Evolutionary conservation across 2,797 vertebrate genomes (phyloP), one percentile per base, ranked within the genome.

Genomic region (Phrynocephalus vlangalii): DNA sequence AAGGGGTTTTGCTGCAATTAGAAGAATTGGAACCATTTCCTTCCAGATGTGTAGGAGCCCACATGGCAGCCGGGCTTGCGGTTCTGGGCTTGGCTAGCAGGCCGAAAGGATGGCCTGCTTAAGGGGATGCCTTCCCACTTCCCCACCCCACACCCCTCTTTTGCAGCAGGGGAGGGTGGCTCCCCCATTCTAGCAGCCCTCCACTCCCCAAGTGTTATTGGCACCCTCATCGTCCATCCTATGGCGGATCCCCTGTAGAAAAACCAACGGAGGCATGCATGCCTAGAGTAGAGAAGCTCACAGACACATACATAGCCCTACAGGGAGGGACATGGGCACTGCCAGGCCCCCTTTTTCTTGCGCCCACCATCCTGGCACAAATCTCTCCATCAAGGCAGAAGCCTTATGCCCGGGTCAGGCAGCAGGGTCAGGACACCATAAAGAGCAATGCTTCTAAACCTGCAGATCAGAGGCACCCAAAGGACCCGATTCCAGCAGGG

Each of bases 21-120:
- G 71, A 90, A 87, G 82, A 87, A 81, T 80, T 87, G 89, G 89
- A 86, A 77, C 66, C 85, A 87, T 87, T 90, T 90, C 89, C 89
- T 90, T 87, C 89, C 89, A 84, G 82, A 87, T 90, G 89, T 87
- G 82, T 50, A 68, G 28, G 85, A 89, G 84, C 88, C 79, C 88
- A 83, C 89, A 86, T 15, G 70, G 81, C 87, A 86, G 85, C 48
- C 77, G 56, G 77, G 85, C 77, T 79, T 83, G 82, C 70, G 85
- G 86, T 84, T 84, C 89, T 82, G 85, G 82, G 33, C 89, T 76
- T 80, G 89, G 77, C 77, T 84, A 80, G 30, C 85, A 11, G 33
- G 85, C 82, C 9, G 18, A n/a, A 28, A 73, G 63, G 38, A 60
- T 79, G 63, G 78, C 83, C 86, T 84, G 60, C 82, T 80, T 52